Conservation (phyloP, 2,113 vertebrate genomes). For the Felis catus region DNA sequence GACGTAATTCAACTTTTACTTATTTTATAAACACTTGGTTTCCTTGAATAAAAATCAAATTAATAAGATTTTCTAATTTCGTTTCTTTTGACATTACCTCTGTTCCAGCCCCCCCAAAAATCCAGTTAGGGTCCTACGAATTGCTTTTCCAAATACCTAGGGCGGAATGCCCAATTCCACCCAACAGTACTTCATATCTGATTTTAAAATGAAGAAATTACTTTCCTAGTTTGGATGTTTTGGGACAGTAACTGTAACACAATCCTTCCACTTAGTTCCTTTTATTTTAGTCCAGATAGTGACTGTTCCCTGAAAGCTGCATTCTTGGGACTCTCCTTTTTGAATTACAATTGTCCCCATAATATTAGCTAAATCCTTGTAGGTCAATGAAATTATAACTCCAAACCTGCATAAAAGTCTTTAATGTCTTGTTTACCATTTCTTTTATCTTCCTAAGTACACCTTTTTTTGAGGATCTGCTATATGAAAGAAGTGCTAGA, state of each 20-base stretch:
- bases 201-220: neutral
- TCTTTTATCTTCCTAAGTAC: neutral
- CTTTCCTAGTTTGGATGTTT: neutral
- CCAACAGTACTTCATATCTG: neutral
- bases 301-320: neutral
- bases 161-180: neutral
- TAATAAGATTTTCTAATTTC: neutral
- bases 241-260: neutral
- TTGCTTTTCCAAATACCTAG: neutral
- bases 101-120: neutral
- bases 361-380: neutral
- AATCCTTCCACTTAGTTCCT: neutral
- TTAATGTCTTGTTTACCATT: neutral
- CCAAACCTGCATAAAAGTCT: neutral
- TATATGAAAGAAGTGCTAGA: neutral
- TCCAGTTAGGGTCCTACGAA: neutral
- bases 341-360: neutral
- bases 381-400: neutral
- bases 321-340: neutral
- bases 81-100: neutral
- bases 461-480: neutral
- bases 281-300: neutral
- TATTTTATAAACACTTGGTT: neutral
- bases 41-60: neutral
- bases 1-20: neutral